Evolutionary conservation across 2,888 invertebrate genomes (phyloP).

Genomic region (Galerucella pusilla): DNA sequence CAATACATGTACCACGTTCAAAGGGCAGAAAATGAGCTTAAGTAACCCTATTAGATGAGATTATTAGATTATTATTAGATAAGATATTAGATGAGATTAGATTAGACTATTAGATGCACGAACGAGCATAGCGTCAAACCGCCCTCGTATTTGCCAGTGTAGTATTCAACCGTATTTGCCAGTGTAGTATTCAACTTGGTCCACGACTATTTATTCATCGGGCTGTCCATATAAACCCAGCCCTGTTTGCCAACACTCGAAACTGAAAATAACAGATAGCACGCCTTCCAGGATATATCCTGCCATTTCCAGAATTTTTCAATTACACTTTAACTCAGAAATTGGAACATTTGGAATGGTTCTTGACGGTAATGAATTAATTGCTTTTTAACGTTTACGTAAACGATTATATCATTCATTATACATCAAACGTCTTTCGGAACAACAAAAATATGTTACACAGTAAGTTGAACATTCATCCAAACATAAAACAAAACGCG

Average conservation of each 20-base stretch:
- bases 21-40: too few species aligned
- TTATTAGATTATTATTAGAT: too few species aligned
- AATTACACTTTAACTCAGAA: slow-evolving; percentile 28
- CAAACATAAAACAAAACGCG: neutral
- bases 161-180: neutral
- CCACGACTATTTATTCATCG: neutral
- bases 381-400: slow-evolving; percentile 28
- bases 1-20: too few species aligned
- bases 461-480: neutral
- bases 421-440: slow-evolving; percentile 1
- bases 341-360: slow-evolving; percentile 31
- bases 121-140: too few species aligned
- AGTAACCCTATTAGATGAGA: too few species aligned
- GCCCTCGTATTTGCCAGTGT: too few species aligned
- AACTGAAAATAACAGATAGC: neutral
- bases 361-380: slow-evolving; percentile 23
- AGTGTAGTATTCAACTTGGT: neutral
- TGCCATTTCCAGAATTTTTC: slow-evolving; percentile 33
- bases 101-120: too few species aligned
- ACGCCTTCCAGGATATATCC: slow-evolving; percentile 11
- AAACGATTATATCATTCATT: slow-evolving; percentile 22
- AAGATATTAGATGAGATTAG: too few species aligned
- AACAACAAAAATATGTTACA: neutral
- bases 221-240: neutral
- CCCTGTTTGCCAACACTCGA: neutral